Base-by-base conservation (phyloP, 2,113 vertebrate genomes). In the Lethenteron reissneri region DNA sequence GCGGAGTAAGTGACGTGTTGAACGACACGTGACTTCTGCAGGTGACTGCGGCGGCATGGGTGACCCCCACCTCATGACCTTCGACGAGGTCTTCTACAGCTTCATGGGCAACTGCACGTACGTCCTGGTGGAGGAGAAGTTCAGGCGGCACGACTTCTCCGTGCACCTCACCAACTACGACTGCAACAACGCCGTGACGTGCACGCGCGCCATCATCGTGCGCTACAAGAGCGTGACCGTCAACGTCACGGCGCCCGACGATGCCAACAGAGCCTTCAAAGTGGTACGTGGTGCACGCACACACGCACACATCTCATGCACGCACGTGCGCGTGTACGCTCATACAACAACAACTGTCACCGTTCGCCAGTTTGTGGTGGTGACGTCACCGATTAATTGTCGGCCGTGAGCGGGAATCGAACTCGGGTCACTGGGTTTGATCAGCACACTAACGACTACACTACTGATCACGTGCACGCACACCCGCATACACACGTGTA, bases 51-150 rank as follows among this genome's bases (percentile, higher is more conserved):
- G 83, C 14, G 92, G 92, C 72, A 96, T 90, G 92, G 92, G 91
- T 71, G 90, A 95, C 77, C 88, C 89, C 0, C 92, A 97, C 80
- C 92, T 87, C 73, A 73, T 80, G 72, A 97, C 92, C 72, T 97
- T 97, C 79, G 92, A 97, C 74, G 91, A 90, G 17, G 71, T 78
- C 0, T 91, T 84, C 79, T 97, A 97, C 76, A 95, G 84, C 78
- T 87, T 84, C 76, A 89, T 95, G 82, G 92, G 91, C 57, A 92
- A 88, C 76, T 97, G 92, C 75, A 89, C 88, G 1, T 95, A 95
- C 1, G 75, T 87, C 70, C 83, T 97, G 71, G 84, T 95, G 80
- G 84, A 95, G 77, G 85, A 95, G 78, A 79, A 84, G 72, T 2
- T 1, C 7, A 74, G n/a, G 72, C 76, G 1, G 0, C 57, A 77